Evolutionary conservation across 2,113 vertebrate genomes (phyloP), one percentile per base, ranked within the genome.

Genomic region (Sinocyclocheilus anophthalmus): DNA sequence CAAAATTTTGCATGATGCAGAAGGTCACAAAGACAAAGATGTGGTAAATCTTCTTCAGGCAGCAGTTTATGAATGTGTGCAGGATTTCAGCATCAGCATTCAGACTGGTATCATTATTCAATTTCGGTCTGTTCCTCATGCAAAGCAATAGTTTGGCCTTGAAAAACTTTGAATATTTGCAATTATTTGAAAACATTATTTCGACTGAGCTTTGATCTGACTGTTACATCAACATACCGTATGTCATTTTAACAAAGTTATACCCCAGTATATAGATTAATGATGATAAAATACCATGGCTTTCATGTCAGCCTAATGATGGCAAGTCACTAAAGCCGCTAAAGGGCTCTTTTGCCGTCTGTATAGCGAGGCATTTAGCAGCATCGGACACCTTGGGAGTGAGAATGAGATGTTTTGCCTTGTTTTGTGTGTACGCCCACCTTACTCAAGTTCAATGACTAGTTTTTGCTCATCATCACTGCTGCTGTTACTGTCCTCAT

Each of bases 391-490:
- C 30, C 6, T 3, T 69, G 26, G 2, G 16, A 70, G 16, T 70
- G 30, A 70, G 67, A 70, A 37, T 37, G 67, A 45, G 9, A 42
- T 69, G 67, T 37, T 37, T 37, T 18, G 30, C 30, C 67, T 37
- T 70, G 7, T 20, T 61, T 37, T 70, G 30, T 20, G 16, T 70
- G 14, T 37, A 70, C 45, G 1, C 30, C 12, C 5, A 48, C 20
- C 39, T 85, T 63, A 88, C 69, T 89, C 80, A 50, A 95, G 93
- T 86, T 95, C 94, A 2, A 95, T 95, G 82, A 95, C 94, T 0
- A 95, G 92, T 76, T 95, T 95, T 4, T 92, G 94, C 37, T 95
- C 95, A 77, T 95, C 95, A 0, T 95, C 95, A 18, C 94, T 95
- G 76, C 95, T 95, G 92, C 94, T 95, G 84, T 88, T 93, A 84